phyloP scores from a whole-genome alignment of 2,113 vertebrate genomes.

The Apus apus region DNA sequence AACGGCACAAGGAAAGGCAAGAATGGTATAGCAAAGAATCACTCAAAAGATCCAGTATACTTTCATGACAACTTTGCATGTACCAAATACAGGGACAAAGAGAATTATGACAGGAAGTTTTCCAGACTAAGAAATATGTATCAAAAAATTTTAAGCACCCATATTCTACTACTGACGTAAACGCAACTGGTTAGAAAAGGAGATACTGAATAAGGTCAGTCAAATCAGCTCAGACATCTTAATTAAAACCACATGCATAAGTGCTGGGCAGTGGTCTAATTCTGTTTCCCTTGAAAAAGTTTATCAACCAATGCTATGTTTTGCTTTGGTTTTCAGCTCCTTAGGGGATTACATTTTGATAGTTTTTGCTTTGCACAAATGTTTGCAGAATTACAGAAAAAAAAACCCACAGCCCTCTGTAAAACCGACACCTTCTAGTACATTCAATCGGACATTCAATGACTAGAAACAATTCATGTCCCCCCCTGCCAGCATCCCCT shows the following conservation, averaged over 20 bases:
- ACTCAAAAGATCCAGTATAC: neutral
- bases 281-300: neutral
- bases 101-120: neutral
- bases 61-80: neutral
- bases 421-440: neutral
- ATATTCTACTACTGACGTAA: neutral
- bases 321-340: neutral
- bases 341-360: neutral
- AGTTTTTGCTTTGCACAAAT: neutral
- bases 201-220: neutral
- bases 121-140: neutral
- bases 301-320: neutral
- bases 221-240: neutral
- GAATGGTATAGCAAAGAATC: neutral
- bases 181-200: neutral
- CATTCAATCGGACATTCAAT: fast-evolving
- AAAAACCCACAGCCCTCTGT: neutral
- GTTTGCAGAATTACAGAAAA: neutral
- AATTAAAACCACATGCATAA: neutral
- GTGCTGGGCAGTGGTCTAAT: neutral
- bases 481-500: neutral
- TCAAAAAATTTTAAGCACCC: neutral
- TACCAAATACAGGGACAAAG: neutral
- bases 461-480: neutral
- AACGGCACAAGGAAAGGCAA: neutral